These are phyloP conservation scores for Sinocyclocheilus anophthalmus DNA, from an alignment of 2,113 vertebrate genomes.

Conservation along the genomic window DNA sequence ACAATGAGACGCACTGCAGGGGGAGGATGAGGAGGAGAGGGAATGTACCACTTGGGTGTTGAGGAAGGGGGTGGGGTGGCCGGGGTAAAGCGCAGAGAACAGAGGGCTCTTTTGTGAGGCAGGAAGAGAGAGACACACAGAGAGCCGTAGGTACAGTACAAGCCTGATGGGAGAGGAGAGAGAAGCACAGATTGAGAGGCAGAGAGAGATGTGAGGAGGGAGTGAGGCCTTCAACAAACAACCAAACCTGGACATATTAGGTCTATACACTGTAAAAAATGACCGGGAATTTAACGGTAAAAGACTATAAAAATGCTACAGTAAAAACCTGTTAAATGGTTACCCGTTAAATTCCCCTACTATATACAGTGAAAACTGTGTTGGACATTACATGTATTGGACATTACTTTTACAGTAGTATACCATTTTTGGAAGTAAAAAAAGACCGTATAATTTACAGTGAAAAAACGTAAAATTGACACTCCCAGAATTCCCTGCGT, in stretches of 20 bases:
- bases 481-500: no score
- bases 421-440: no score
- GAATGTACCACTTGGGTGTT: conserved; percentile 79
- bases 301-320: no score
- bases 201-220: conserved; percentile 21
- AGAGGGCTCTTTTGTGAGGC: conserved; percentile 75
- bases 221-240: background rate
- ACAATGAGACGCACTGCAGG: conserved; percentile 63
- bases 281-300: no score
- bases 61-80: conserved; percentile 73
- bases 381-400: no score
- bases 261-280: no score
- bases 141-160: conserved; percentile 65
- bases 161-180: conserved; percentile 44
- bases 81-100: conserved; percentile 66
- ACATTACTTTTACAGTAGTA: no score
- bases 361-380: no score
- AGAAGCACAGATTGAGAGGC: conserved; percentile 45
- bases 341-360: no score
- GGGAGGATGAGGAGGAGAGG: conserved; percentile 63
- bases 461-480: no score
- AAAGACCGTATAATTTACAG: no score
- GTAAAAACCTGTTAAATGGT: no score
- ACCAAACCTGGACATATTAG: background rate
- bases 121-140: conserved; percentile 69